Conservation (phyloP, 2,888 invertebrate species). For the Agrochola lota region DNA sequence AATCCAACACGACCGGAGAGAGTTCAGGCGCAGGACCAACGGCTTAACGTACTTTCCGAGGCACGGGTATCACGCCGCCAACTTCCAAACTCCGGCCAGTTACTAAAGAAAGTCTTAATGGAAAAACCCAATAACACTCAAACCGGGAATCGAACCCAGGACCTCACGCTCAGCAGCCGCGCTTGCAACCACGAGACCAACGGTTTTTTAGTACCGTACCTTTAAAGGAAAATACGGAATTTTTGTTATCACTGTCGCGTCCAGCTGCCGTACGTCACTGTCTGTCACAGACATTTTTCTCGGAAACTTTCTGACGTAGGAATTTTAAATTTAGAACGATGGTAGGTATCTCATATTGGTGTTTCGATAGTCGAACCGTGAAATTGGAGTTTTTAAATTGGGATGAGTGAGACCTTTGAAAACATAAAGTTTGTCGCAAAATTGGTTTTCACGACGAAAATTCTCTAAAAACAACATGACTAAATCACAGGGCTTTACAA, state of each 20-base stretch:
- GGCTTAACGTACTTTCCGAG: too few species aligned
- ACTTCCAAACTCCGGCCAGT: too few species aligned
- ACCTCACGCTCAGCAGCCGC: too few species aligned
- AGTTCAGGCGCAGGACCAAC: too few species aligned
- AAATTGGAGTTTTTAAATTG: background rate
- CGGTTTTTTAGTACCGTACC: background rate
- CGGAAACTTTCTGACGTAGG: background rate
- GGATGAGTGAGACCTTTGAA: background rate
- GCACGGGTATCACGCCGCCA: too few species aligned
- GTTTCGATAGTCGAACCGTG: background rate
- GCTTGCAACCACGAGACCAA: too few species aligned
- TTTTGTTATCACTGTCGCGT: background rate
- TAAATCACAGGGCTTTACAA: background rate
- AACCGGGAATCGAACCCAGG: too few species aligned
- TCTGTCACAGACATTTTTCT: conserved; percentile 23
- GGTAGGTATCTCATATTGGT: background rate
- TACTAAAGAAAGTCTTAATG: too few species aligned
- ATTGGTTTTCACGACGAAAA: background rate
- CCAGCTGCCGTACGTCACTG: conserved; percentile 7
- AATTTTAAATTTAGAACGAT: conserved; percentile 23
- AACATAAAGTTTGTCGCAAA: background rate
- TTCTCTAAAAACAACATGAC: background rate
- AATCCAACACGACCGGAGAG: too few species aligned
- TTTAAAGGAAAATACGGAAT: background rate
- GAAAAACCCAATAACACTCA: too few species aligned